A percentile compares a stretch with the other conserved stretches of the same genome.
phyloP scores from a whole-genome alignment of 2,797 vertebrate species.

The Ptychobarbus kaznakovi region DNA sequence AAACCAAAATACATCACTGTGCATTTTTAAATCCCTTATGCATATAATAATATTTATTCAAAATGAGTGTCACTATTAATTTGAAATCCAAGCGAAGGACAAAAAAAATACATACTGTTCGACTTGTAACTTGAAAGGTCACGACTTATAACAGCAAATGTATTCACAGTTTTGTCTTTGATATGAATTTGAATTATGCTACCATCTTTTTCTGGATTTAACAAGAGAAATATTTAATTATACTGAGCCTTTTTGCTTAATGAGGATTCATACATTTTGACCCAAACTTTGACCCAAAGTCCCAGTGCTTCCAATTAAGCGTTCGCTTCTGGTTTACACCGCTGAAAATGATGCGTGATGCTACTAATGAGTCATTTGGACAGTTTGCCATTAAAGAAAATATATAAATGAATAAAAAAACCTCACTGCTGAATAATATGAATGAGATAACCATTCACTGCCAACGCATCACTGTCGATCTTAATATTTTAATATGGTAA shows the following conservation, averaged over 20 bases:
- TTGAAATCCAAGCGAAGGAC: background rate
- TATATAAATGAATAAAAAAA: constrained; percentile 17
- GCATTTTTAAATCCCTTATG: background rate
- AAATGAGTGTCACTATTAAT: background rate
- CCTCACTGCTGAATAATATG: background rate
- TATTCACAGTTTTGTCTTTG: background rate
- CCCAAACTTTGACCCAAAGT: constrained; percentile 66
- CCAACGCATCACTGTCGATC: background rate
- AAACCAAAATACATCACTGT: constrained; percentile 5
- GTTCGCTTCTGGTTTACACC: constrained; percentile 70
- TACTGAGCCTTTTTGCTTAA: background rate
- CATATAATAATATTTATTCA: background rate
- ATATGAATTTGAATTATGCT: constrained; percentile 1
- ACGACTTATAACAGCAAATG: background rate
- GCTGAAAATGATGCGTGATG: constrained; percentile 73
- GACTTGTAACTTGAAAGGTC: background rate
- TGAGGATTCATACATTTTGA: background rate
- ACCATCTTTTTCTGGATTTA: background rate
- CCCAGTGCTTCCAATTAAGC: constrained; percentile 73
- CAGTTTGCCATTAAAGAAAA: constrained; percentile 68
- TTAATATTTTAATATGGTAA: background rate
- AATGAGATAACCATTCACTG: background rate
- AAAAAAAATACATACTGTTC: constrained; percentile 8
- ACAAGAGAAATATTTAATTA: background rate
- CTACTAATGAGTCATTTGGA: constrained; percentile 70